Evolutionary conservation across 2,113 vertebrate genomes (phyloP).

Genomic region (Bothrops jararaca): DNA sequence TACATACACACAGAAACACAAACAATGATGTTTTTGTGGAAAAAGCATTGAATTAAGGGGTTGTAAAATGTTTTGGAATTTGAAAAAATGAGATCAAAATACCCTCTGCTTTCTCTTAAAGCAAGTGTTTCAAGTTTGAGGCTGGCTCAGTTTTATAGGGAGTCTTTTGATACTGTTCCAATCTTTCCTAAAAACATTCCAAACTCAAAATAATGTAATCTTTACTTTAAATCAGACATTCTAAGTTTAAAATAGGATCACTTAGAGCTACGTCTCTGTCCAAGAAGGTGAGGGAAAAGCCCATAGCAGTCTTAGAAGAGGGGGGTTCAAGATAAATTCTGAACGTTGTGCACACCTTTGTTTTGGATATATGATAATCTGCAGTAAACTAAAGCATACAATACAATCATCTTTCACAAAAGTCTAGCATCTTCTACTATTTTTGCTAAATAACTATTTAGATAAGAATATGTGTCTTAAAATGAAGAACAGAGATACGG

Average conservation of each 20-base stretch:
- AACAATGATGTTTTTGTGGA: neutral
- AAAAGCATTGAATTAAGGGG: neutral
- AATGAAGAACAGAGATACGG: neutral
- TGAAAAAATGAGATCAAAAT: neutral
- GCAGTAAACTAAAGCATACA: neutral
- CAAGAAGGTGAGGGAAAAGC: neutral
- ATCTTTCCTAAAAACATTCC: neutral
- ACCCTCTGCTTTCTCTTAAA: neutral
- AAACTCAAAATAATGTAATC: neutral
- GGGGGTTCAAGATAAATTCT: neutral
- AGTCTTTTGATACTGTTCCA: neutral
- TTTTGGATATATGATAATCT: neutral
- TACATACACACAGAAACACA: too few relatives aligned
- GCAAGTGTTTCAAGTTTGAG: neutral
- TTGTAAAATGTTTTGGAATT: neutral
- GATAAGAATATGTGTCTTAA: neutral
- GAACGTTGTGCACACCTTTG: neutral
- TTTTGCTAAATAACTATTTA: neutral
- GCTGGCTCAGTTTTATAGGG: neutral
- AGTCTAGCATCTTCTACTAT: neutral
- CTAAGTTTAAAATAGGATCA: neutral
- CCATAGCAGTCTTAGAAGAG: neutral
- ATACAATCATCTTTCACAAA: neutral
- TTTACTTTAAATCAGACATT: neutral
- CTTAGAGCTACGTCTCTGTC: neutral